These are phyloP conservation scores for Neodiprion lecontei DNA, from an alignment of 1,140 invertebrate genomes.

Conservation along the genomic window DNA sequence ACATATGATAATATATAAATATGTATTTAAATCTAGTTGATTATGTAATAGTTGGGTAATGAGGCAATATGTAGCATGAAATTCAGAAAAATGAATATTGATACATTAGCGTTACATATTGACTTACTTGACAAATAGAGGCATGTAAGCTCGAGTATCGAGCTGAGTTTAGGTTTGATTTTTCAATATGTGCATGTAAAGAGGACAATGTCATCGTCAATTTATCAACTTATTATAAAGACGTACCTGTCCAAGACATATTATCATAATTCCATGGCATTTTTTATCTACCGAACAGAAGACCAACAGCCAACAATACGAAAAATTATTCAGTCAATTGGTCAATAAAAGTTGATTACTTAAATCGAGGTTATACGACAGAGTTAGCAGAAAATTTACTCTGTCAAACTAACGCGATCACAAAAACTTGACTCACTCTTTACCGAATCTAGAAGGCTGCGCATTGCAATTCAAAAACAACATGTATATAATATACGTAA, in stretches of 20 bases:
- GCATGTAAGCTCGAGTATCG: background rate
- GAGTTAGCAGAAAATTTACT: slow-evolving; percentile 14
- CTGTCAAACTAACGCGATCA: slow-evolving; percentile 26
- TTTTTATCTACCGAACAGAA: slow-evolving; percentile 25
- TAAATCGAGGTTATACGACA: slow-evolving; percentile 33
- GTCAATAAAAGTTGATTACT: slow-evolving; percentile 33
- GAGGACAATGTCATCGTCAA: background rate
- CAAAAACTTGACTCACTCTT: slow-evolving; percentile 11
- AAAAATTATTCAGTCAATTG: slow-evolving; percentile 18
- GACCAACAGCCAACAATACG: slow-evolving; percentile 22
- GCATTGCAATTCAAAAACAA: slow-evolving; percentile 1
- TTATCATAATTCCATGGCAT: slow-evolving; percentile 62
- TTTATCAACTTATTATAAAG: slow-evolving; percentile 8
- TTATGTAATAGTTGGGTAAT: no score
- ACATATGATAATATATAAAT: background rate
- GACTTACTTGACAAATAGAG: background rate
- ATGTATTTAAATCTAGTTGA: background rate
- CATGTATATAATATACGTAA: background rate
- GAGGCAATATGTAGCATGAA: slow-evolving; percentile 24
- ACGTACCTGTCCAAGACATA: slow-evolving; percentile 61
- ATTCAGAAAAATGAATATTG: slow-evolving; percentile 34
- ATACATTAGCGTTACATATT: slow-evolving; percentile 24
- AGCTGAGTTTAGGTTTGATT: slow-evolving; percentile 18
- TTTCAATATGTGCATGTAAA: slow-evolving; percentile 41
- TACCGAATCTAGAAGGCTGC: slow-evolving; percentile 24